Evolutionary conservation across 35 echinoderm and acorn worm species (phyloP), one percentile per base, ranked within the genome.

Genomic region (Anneissia japonica): DNA sequence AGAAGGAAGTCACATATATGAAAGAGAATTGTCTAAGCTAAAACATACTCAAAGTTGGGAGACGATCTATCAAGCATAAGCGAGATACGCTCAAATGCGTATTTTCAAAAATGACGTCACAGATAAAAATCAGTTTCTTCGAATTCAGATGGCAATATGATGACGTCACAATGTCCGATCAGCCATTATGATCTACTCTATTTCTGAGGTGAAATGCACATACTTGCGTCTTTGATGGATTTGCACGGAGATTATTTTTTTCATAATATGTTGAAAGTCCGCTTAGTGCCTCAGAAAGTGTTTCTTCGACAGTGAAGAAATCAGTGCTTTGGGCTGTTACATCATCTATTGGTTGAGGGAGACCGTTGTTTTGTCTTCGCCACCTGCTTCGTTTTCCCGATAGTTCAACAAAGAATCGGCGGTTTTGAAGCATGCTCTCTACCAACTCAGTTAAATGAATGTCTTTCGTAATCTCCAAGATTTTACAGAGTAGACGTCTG

Each of bases 391-490:
- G 33, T 55, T 91, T 91, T 0, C 90, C 79, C 33, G 51, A 43
- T 3, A 91, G 78, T 37, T 91, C 77, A 19, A 91, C 73, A 38
- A 23, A 90, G 81, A 90, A 84, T n/a, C 14, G 34, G 72, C 81
- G 84, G 37, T 90, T 90, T 35, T 84, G 33, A 7, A 90, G 16
- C 80, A 90, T 90, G 81, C 88, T 90, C 76, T 90, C 88, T 76
- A 90, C 74, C 56, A 84, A 37, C 30, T 90, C 64, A 37, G 80
- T 90, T 10, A 84, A 56, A 31, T 76, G 74, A 74, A 36, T 81
- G 46, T 30, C 35, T 64, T 46, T 39, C 0, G 78, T 88, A 72
- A 82, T 55, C 36, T 77, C 35, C 17, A 1, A 81, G 21, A 79
- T 28, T 76, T 90, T 91, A 64, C 46, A 72, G 77, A 91, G 83